These are phyloP conservation scores for Mormyrops attenuatus DNA, from an alignment of 2,797 vertebrate genomes.

Conservation along the genomic window DNA sequence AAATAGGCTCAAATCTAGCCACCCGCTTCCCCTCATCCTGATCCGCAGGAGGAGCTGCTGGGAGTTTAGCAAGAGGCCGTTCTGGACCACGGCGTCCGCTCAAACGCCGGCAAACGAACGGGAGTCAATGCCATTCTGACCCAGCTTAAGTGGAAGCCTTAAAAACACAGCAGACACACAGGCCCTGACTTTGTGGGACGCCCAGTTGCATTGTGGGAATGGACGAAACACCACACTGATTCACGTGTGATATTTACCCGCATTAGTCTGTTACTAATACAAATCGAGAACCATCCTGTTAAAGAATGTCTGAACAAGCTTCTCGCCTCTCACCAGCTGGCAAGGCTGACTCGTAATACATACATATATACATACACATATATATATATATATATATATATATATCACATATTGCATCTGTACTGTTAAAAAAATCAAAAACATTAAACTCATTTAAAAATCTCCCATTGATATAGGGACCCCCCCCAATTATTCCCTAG, in stretches of 20 bases:
- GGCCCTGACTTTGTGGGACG: not conserved
- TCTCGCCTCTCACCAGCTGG: not conserved
- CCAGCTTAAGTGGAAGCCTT: not conserved
- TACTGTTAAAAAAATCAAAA: slow-evolving; percentile 54
- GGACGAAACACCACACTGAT: not conserved
- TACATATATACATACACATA: not conserved
- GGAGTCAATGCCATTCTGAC: not conserved
- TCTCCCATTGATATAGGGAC: slow-evolving; percentile 51
- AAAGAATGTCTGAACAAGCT: not conserved
- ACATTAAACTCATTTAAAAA: slow-evolving; percentile 48
- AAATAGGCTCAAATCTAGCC: slow-evolving; percentile 36
- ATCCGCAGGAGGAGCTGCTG: slow-evolving; percentile 35
- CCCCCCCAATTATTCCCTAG: slow-evolving; percentile 50
- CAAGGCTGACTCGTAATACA: not conserved
- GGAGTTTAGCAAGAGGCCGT: slow-evolving; percentile 18
- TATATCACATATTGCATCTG: slow-evolving; percentile 66
- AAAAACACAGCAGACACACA: not conserved
- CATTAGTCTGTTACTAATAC: not conserved
- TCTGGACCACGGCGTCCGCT: slow-evolving; percentile 20
- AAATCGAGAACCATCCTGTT: not conserved
- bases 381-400: not conserved
- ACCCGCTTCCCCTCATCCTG: slow-evolving; percentile 1
- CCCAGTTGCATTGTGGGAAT: not conserved
- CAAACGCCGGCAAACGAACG: slow-evolving; percentile 29
- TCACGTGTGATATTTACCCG: not conserved